Base-by-base conservation (phyloP, 1,140 invertebrate species). In the Oryzaephilus surinamensis region DNA sequence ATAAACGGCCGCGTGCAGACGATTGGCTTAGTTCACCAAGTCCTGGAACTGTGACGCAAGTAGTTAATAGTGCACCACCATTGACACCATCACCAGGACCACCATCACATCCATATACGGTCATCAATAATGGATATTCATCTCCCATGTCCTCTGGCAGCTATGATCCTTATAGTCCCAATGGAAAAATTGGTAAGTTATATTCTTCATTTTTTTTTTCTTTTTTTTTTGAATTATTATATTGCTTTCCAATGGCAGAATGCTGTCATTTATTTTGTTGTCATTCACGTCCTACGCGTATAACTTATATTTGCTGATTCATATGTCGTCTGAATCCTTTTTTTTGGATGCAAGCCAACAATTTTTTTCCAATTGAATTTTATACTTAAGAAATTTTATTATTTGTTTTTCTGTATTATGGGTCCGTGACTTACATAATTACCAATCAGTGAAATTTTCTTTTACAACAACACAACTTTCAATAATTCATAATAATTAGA, bases 131-230 rank as follows among this genome's bases (percentile, higher is more conserved):
- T 51, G 82, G 82, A 12, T 85, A 85, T 55, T 79, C 81, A n/a
- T 85, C 82, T 43, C 81, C 81, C 0, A 76, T 85, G 69, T 84
- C 81, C 16, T 80, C 81, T 1, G 74, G 81, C 52, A 86, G 83
- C 70, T 87, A 86, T 64, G 84, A 85, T 52, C 80, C 83, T 2
- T 87, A 86, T 61, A 85, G 82, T 68, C 83, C 84, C 26, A 86
- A 84, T 64, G 81, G 81, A 56, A 86, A 85, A 74, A 75, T 81
- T 72, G 81, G 83, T 84, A 47, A 77, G 80, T 73, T n/a, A n/a
- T n/a, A 36, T 13, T n/a, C n/a, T n/a, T n/a, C n/a, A n/a, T n/a
- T n/a, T n/a, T n/a, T n/a, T n/a, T n/a, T n/a, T n/a, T n/a, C n/a
- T n/a, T n/a, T n/a, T n/a, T 24, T 20, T 20, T 20, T 20, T 8